Evolutionary conservation across 1,140 invertebrate species (phyloP).

Genomic region (Trypoxylus dichotomus): DNA sequence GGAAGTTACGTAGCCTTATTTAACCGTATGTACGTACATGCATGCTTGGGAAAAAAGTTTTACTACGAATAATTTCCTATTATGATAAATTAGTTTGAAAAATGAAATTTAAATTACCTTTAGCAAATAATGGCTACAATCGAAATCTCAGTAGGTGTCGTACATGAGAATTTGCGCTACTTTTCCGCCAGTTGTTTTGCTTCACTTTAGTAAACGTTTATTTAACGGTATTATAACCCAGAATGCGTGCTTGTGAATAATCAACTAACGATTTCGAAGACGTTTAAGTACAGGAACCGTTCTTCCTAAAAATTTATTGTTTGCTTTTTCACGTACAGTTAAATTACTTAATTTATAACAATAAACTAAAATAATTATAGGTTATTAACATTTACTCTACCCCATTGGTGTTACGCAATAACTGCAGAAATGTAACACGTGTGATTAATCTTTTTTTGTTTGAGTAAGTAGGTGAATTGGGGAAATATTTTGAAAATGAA

Average conservation of each 20-base stretch:
- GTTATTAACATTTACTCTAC: no score
- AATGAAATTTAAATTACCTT: neutral
- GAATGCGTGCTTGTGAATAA: conserved; percentile 17
- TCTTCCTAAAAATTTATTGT: conserved; percentile 1
- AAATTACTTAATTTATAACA: neutral
- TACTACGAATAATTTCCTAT: neutral
- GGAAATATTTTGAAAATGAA: no score
- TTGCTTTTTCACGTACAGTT: neutral
- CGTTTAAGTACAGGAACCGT: neutral
- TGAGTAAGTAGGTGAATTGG: no score
- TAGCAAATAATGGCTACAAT: neutral
- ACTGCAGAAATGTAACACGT: no score
- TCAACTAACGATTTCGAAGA: neutral
- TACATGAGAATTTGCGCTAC: conserved; percentile 2
- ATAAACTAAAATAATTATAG: no score
- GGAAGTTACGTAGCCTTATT: neutral
- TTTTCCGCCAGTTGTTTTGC: neutral
- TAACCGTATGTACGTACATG: neutral
- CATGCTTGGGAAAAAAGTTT: neutral
- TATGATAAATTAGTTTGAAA: neutral
- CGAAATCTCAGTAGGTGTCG: neutral
- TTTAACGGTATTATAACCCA: conserved; percentile 22
- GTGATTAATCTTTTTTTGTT: no score
- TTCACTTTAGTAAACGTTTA: conserved; percentile 16
- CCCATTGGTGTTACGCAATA: no score